Evolutionary conservation across 2,888 invertebrate species (phyloP), one percentile per base, ranked within the genome.

Genomic region (Tetanocera ferruginea): DNA sequence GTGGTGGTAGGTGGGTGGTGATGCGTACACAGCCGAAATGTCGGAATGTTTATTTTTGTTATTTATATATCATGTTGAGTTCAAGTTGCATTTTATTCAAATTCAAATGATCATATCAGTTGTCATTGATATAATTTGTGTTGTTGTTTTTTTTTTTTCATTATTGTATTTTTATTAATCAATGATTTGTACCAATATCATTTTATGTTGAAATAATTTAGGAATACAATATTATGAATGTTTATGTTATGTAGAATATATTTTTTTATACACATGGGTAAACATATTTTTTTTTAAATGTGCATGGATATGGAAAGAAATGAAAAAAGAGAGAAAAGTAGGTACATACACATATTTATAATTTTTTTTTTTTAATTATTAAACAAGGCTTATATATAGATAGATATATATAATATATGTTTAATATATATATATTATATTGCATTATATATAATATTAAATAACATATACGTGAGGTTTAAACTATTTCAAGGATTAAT

Each of bases 241-340:
- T 19, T 19, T 19, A 55, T 19, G 23, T 55, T 55, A 55, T 55
- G 55, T 11, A 19, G 23, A 19, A 55, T 55, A 52, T 17, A 52
- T 52, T 2, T 55, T 19, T 55, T 62, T 3, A 31, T 23, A 14
- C 62, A 76, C 73, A 79, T 78, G 69, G 70, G 74, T 52, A 19
- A 67, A 76, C 76, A 76, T 73, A 67, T 25, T 66, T 34, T 66
- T 23, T 69, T 23, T 67, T 76, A 74, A 79, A 78, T 79, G 80
- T 81, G 81, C 80, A 80, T 80, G 79, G 64, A 64, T 80, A 81
- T 80, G 80, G 74, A 81, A 80, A 81, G 80, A 81, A 81, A 81
- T 34, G n/a, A 64, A 64, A 78, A 43, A 77, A 80, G 69, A 66
- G 57, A 52, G 69, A 77, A 78, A 75, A 73, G 43, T 43, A 60